These are phyloP conservation scores for Chelon labrosus DNA, from an alignment of 2,797 vertebrate genomes.

Conservation along the genomic window DNA sequence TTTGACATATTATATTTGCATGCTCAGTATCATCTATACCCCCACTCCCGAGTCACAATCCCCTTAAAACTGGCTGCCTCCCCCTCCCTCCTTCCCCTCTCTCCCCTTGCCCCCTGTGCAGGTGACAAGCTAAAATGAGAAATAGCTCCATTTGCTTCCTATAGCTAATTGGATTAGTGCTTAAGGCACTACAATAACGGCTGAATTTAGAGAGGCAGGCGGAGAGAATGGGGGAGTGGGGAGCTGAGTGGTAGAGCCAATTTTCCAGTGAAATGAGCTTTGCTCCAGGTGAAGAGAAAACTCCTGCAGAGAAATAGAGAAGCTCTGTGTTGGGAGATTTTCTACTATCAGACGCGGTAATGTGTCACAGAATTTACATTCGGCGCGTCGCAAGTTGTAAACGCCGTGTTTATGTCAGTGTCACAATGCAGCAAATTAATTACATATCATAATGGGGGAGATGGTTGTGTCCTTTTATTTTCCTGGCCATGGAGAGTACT, in stretches of 20 bases:
- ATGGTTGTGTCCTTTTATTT: slow-evolving; percentile 7
- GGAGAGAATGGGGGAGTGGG: slow-evolving; percentile 67
- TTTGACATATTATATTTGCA: slow-evolving; percentile 41
- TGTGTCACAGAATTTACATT: slow-evolving; percentile 62
- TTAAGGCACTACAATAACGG: slow-evolving; percentile 77
- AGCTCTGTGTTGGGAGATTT: slow-evolving; percentile 64
- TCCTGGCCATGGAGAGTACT: slow-evolving; percentile 8
- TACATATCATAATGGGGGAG: slow-evolving; percentile 11
- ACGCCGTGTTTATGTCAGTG: slow-evolving; percentile 21
- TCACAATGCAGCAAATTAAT: slow-evolving; percentile 42
- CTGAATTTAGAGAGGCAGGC: slow-evolving; percentile 75
- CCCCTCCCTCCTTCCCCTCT: slow-evolving; percentile 36
- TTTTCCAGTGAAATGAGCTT: slow-evolving; percentile 85
- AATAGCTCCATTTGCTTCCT: slow-evolving; percentile 80
- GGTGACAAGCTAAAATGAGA: slow-evolving; percentile 81
- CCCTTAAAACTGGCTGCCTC: slow-evolving; percentile 58
- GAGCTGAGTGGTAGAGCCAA: slow-evolving; percentile 74
- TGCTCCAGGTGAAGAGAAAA: slow-evolving; percentile 78
- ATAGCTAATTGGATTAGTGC: slow-evolving; percentile 84
- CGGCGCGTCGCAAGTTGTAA: slow-evolving; percentile 31
- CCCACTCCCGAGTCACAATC: slow-evolving; percentile 57
- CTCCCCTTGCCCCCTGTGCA: slow-evolving; percentile 52
- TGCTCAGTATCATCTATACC: slow-evolving; percentile 52
- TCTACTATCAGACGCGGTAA: slow-evolving; percentile 50
- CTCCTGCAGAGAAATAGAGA: slow-evolving; percentile 71